Evolutionary conservation across 2,113 vertebrate genomes (phyloP).

Genomic region (Vanacampus margaritifer): DNA sequence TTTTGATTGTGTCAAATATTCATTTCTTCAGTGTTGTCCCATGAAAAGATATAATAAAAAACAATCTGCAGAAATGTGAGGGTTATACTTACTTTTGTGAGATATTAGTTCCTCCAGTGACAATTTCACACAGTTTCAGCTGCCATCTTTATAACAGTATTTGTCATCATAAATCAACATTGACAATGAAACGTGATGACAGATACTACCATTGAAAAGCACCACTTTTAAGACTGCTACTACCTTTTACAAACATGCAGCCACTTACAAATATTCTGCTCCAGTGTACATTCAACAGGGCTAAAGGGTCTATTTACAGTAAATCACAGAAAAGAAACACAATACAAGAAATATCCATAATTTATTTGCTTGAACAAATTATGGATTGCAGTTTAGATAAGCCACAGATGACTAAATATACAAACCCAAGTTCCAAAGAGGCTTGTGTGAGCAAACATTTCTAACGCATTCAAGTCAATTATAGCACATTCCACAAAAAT

Average conservation of each 20-base stretch:
- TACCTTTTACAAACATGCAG: conserved; percentile 18
- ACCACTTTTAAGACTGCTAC: conserved; percentile 5
- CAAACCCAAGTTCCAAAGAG: conserved; percentile 32
- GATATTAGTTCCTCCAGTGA: too few species aligned
- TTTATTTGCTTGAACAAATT: conserved; percentile 60
- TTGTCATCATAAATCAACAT: neutral
- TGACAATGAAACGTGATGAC: neutral
- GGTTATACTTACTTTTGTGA: too few species aligned
- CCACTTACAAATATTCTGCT: conserved; percentile 13
- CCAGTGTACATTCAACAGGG: conserved; percentile 27
- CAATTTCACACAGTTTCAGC: neutral
- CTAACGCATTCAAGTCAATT: neutral
- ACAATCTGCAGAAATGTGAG: too few species aligned
- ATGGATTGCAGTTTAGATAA: conserved; percentile 40
- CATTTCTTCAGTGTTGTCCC: too few species aligned
- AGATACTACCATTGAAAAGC: conserved; percentile 26
- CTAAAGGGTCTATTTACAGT: conserved; percentile 8
- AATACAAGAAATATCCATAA: conserved; percentile 43
- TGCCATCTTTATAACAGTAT: neutral
- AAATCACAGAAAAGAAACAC: neutral
- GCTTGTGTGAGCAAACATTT: neutral
- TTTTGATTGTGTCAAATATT: too few species aligned
- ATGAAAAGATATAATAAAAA: too few species aligned
- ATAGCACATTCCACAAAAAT: neutral
- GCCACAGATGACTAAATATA: conserved; percentile 24